A percentile compares a stretch with the other conserved stretches of the same genome.
These are phyloP conservation scores for Illadopsis cleaveri DNA, from an alignment of 2,113 vertebrate genomes.

Conservation along the genomic window DNA sequence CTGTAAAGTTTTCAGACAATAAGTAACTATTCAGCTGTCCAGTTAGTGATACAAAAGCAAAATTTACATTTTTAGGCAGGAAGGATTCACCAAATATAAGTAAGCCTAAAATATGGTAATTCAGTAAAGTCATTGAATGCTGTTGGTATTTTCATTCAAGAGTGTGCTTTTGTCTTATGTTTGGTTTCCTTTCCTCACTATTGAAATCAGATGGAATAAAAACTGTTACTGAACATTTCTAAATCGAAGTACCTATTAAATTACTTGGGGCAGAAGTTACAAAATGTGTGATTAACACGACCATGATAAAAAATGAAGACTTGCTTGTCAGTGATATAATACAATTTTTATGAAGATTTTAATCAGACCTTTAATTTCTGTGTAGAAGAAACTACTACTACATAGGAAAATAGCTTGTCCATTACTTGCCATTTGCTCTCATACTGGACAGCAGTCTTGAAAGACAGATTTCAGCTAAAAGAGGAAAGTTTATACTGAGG, in stretches of 20 bases:
- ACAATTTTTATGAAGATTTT: background rate
- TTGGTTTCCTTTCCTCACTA: background rate
- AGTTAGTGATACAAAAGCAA: background rate
- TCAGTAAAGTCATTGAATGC: background rate
- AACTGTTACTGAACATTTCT: background rate
- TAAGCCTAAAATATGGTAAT: background rate
- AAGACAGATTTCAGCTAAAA: background rate
- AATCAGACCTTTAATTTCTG: background rate
- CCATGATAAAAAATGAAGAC: background rate
- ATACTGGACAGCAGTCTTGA: background rate
- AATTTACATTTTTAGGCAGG: background rate
- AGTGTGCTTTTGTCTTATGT: background rate
- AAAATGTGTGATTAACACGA: background rate
- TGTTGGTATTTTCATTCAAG: background rate
- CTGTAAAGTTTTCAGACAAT: background rate
- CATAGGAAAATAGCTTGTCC: background rate
- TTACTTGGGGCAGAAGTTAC: background rate
- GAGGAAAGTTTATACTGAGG: background rate
- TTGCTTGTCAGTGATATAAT: background rate
- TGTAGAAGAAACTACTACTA: background rate
- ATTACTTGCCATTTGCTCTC: background rate
- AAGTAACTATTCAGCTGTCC: background rate
- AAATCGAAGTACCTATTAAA: background rate
- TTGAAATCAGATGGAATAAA: background rate
- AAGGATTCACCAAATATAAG: background rate